Evolutionary conservation across 2,113 vertebrate genomes (phyloP).

Genomic region (Isichthys henryi): DNA sequence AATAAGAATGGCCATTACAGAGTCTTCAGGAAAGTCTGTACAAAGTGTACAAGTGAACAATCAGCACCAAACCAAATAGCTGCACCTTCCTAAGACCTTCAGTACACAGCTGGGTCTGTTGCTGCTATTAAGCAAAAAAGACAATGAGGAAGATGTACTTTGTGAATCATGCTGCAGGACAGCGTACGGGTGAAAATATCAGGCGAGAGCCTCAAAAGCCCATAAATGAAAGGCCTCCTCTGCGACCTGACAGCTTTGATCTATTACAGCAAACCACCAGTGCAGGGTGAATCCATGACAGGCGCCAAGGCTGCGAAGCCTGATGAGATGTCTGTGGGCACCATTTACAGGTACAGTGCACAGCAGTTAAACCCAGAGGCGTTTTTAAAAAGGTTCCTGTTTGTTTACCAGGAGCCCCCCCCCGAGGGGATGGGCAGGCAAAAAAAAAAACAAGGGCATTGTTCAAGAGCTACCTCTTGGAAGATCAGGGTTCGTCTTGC

Average conservation of each 20-base stretch:
- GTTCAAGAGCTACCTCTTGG: not conserved
- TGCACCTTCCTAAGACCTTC: not conserved
- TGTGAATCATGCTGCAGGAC: not conserved
- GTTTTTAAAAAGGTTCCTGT: not conserved
- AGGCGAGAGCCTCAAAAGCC: not conserved
- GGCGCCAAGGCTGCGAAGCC: not conserved
- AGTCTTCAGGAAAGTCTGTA: not conserved
- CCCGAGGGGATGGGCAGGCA: not conserved
- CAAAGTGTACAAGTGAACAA: not conserved
- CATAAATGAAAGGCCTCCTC: not conserved
- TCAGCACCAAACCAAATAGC: not conserved
- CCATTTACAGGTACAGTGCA: not conserved
- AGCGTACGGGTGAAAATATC: not conserved
- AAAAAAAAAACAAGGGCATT: not conserved
- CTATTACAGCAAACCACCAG: not conserved
- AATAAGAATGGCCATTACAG: not conserved
- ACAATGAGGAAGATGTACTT: not conserved
- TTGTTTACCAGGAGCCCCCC: not conserved
- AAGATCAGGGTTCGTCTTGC: not conserved
- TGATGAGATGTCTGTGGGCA: not conserved
- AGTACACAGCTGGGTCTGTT: not conserved
- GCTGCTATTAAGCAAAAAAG: not conserved
- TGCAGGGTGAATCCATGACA: slow-evolving; percentile 2
- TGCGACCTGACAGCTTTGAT: not conserved
- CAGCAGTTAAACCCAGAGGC: not conserved